phyloP scores from a whole-genome alignment of 2,888 invertebrate genomes.

The Hirudinaria manillensis region DNA sequence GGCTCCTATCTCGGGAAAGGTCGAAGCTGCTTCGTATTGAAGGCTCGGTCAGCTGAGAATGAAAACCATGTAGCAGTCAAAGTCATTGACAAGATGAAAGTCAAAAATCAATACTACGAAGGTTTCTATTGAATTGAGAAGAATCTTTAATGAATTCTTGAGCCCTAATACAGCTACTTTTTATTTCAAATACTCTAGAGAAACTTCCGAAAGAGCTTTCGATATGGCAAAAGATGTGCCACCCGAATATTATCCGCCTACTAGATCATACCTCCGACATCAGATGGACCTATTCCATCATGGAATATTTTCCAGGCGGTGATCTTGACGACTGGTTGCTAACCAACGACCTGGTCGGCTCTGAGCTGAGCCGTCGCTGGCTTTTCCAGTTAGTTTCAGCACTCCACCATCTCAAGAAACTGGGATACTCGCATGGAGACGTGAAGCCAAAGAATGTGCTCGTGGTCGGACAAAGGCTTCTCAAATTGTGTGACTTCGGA shows the following conservation, averaged over 20 bases:
- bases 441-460: constrained; percentile 18
- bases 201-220: constrained; percentile 14
- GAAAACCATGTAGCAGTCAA: constrained; percentile 11
- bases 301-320: constrained; percentile 9
- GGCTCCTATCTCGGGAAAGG: constrained; percentile 1
- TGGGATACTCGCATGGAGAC: constrained; percentile 14
- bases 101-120: constrained; percentile 13
- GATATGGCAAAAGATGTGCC: constrained; percentile 2
- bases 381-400: not conserved
- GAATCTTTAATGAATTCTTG: too few relatives aligned
- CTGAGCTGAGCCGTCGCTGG: not conserved
- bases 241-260: constrained; percentile 4
- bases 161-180: too few relatives aligned
- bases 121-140: not conserved
- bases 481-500: constrained; percentile 18
- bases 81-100: constrained; percentile 12
- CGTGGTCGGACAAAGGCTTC: not conserved
- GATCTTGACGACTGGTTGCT: constrained; percentile 4
- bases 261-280: not conserved
- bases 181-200: not conserved
- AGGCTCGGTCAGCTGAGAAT: not conserved
- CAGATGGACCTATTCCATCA: constrained; percentile 18
- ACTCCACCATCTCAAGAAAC: constrained; percentile 8
- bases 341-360: not conserved
- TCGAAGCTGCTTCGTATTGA: not conserved